Evolutionary conservation across 1,140 invertebrate species (phyloP), one percentile per base, ranked within the genome.

Genomic region (Macrotrachela quadricornifera): DNA sequence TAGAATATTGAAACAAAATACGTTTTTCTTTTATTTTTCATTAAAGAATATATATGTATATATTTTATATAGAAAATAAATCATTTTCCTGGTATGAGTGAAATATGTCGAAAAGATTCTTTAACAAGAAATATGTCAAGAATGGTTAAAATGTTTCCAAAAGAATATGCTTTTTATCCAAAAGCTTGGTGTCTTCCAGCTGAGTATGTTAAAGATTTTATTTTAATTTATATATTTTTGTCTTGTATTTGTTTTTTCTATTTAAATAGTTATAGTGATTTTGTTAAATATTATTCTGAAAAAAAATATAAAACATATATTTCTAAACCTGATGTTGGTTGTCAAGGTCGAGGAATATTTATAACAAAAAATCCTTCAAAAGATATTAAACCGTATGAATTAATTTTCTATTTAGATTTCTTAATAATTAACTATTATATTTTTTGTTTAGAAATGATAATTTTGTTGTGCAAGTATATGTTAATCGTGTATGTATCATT

Each of bases 111-210:
- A 58, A 87, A 86, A 69, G 83, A 86, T 72, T 67, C 85, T 45
- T 67, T 87, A 10, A 81, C 83, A 10, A 68, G 81, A 51, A 86
- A 86, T 66, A 72, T 87, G 47, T 85, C 83, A 65, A 74, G 83
- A 55, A 85, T 87, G 83, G 68, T 77, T 47, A 80, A 82, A 67
- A 63, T 81, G 21, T 87, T 82, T 67, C 83, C 83, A 0, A 79
- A 81, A 59, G 83, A 86, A 53, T 90, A 87, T 63, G 82, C 80
- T 61, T 83, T 88, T 65, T 88, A 84, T 66, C 85, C 85, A 6
- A 83, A 81, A 72, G 84, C 83, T n/a, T 90, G 84, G 83, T 83
- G 81, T 68, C 75, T 90, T 53, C 85, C 85, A 41, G 78, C 81
- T n/a, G 84, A 87, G 80, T 83, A 38, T 49, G 6, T 58, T 39